Percentiles rank a stretch among this genome's conserved stretches.
Conservation (phyloP, 2,113 vertebrate genomes). For the Erpornis zantholeuca region DNA sequence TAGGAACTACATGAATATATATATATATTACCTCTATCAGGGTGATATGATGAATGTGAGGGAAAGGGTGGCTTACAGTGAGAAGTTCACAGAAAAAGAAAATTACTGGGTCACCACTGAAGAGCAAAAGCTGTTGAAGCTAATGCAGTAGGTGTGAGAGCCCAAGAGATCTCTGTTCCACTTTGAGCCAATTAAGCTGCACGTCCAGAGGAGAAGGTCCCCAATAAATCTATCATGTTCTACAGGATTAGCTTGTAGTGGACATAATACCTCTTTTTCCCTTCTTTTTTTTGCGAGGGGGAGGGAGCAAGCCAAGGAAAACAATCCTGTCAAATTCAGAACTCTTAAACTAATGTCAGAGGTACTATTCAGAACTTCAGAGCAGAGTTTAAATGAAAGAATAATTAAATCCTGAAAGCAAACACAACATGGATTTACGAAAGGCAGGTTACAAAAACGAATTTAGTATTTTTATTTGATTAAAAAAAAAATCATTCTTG, state of each 20-base stretch:
- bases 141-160: not conserved
- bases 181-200: not conserved
- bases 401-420: slow-evolving; percentile 45
- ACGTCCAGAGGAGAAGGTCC: not conserved
- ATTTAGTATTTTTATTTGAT: slow-evolving; percentile 2
- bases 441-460: slow-evolving; percentile 12
- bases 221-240: slow-evolving; percentile 30
- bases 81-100: not conserved
- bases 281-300: not conserved
- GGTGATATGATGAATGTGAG: not conserved
- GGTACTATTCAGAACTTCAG: slow-evolving; percentile 18
- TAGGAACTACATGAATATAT: not conserved
- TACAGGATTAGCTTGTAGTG: not conserved
- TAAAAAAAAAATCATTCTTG: not conserved
- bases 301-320: not conserved
- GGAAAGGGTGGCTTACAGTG: not conserved
- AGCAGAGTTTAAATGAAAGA: slow-evolving; percentile 30
- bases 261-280: not conserved
- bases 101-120: not conserved
- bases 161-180: not conserved
- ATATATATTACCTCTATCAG: not conserved
- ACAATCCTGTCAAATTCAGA: slow-evolving; percentile 11
- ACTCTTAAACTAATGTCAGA: not conserved
- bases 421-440: slow-evolving; percentile 4
- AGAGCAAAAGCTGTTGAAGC: not conserved